Conservation (phyloP, 2,113 vertebrate species). For the Malaclemys terrapin region DNA sequence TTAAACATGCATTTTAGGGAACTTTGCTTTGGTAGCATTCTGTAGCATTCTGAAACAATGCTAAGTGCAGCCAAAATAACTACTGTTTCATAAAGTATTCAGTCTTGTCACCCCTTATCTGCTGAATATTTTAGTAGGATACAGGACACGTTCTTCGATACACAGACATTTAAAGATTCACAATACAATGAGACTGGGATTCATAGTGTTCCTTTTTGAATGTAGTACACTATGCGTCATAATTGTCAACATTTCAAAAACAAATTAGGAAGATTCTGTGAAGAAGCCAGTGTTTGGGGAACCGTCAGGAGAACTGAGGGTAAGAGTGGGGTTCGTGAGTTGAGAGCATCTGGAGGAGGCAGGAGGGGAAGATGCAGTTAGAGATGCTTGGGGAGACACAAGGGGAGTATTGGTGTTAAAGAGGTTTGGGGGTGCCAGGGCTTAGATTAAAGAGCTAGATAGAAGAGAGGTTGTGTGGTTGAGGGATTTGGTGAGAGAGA, state of each 20-base stretch:
- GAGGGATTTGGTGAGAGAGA: not conserved
- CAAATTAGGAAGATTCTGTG: not conserved
- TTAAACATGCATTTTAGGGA: not conserved
- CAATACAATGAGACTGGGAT: not conserved
- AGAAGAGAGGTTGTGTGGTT: not conserved
- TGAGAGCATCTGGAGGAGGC: not conserved
- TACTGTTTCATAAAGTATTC: not conserved
- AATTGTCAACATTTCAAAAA: not conserved
- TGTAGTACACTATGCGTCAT: not conserved
- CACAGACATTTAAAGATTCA: not conserved
- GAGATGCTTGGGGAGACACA: not conserved
- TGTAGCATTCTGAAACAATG: constrained; percentile 7
- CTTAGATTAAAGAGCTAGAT: not conserved
- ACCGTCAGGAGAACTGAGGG: not conserved
- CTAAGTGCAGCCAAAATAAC: not conserved
- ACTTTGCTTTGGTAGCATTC: not conserved
- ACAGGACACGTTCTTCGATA: not conserved
- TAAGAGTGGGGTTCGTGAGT: not conserved
- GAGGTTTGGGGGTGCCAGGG: not conserved
- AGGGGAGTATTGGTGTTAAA: not conserved
- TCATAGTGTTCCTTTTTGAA: not conserved
- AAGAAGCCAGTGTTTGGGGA: not conserved
- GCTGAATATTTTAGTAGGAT: not conserved
- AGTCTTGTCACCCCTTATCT: not conserved
- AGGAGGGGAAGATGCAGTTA: not conserved